Evolutionary conservation across 2,797 vertebrate species (phyloP).

Genomic region (Myotis planiceps): DNA sequence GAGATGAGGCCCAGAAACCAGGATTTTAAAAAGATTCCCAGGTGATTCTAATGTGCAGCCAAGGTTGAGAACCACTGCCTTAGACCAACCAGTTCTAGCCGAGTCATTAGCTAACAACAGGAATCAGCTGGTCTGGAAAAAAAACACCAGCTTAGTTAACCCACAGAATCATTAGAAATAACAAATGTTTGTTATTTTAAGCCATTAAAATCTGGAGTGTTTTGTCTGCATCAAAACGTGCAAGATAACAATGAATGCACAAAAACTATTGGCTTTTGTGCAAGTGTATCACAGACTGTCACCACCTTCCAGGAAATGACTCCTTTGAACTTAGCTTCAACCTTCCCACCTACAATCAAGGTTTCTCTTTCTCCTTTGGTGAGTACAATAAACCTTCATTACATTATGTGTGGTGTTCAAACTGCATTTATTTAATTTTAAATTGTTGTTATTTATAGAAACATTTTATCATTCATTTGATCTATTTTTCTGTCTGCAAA

Average conservation of each 20-base stretch:
- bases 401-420: not conserved
- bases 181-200: not conserved
- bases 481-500: slow-evolving; percentile 26
- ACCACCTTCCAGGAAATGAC: not conserved
- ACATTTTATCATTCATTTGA: not conserved
- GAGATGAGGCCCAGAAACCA: too few relatives aligned
- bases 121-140: not conserved
- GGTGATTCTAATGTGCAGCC: too few relatives aligned
- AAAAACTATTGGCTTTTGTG: not conserved
- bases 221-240: not conserved
- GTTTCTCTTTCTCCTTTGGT: not conserved
- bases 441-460: slow-evolving; percentile 9
- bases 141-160: not conserved
- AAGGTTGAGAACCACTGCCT: not conserved
- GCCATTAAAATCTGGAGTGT: not conserved
- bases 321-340: not conserved
- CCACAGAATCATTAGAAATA: not conserved
- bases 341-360: not conserved
- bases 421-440: slow-evolving; percentile 32
- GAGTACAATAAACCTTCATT: not conserved
- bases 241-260: not conserved
- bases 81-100: not conserved
- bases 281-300: not conserved
- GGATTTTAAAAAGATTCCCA: too few relatives aligned
- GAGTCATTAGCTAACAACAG: not conserved